Conservation (phyloP, 2,113 vertebrate species). For the Hemibagrus wyckioides region DNA sequence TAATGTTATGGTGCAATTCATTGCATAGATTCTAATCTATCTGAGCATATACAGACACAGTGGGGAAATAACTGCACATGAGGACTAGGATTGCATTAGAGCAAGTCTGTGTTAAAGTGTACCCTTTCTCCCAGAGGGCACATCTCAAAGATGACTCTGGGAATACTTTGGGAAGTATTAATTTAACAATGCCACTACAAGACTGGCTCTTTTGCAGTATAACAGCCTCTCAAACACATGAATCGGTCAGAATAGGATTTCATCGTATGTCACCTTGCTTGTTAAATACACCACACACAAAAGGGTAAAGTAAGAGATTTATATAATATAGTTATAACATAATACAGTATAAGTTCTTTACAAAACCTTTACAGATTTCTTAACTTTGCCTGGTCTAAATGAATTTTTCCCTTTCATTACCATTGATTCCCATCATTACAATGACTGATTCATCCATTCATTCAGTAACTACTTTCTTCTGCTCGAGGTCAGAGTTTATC, state of each 20-base stretch:
- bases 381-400: background rate
- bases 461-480: background rate
- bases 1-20: slow-evolving; percentile 32
- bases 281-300: slow-evolving; percentile 10
- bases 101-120: slow-evolving; percentile 12
- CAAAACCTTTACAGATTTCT: background rate
- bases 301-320: background rate
- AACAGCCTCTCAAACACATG: slow-evolving; percentile 30
- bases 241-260: slow-evolving; percentile 38
- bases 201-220: slow-evolving; percentile 25
- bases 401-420: too few species aligned
- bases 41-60: slow-evolving; percentile 30
- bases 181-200: slow-evolving; percentile 49
- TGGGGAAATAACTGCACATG: slow-evolving; percentile 1
- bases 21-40: slow-evolving; percentile 32
- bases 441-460: background rate
- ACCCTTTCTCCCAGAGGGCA: slow-evolving; percentile 19
- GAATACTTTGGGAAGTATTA: slow-evolving; percentile 50
- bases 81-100: slow-evolving; percentile 16
- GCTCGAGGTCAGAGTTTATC: background rate
- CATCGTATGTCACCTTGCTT: slow-evolving; percentile 18
- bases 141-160: slow-evolving; percentile 48
- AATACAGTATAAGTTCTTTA: background rate
- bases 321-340: background rate
- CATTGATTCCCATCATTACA: background rate